Percentiles rank a stretch among this genome's conserved stretches.
Evolutionary conservation across 2,888 invertebrate genomes (phyloP).

Genomic region (Drosophila acutilabella): DNA sequence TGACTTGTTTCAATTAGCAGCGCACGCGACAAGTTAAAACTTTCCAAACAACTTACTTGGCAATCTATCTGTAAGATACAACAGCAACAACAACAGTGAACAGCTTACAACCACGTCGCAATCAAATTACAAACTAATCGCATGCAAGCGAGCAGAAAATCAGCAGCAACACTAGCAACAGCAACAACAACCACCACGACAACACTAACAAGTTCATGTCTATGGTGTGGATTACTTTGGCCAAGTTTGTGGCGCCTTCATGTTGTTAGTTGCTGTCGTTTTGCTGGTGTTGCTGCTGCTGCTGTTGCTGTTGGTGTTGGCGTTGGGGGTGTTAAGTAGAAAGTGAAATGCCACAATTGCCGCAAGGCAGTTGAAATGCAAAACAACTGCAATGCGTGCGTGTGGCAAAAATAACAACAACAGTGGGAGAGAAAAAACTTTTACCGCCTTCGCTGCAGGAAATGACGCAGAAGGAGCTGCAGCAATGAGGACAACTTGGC

Average conservation of each 20-base stretch:
- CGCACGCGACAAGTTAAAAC: slow-evolving; percentile 62
- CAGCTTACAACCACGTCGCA: slow-evolving; percentile 65
- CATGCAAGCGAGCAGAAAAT: slow-evolving; percentile 80
- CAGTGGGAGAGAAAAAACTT: slow-evolving; percentile 46
- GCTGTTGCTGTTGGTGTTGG: slow-evolving; percentile 22
- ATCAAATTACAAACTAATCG: slow-evolving; percentile 83
- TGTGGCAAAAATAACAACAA: slow-evolving; percentile 52
- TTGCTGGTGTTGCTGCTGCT: slow-evolving; percentile 27
- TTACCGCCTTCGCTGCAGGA: slow-evolving; percentile 54
- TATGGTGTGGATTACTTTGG: slow-evolving; percentile 72
- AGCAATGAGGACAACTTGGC: slow-evolving; percentile 56
- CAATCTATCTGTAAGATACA: slow-evolving; percentile 54
- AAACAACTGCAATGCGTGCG: slow-evolving; percentile 81
- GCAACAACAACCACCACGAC: slow-evolving; percentile 27
- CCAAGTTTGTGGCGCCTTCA: slow-evolving; percentile 47
- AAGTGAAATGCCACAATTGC: slow-evolving; percentile 66
- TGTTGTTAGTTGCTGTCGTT: slow-evolving; percentile 14
- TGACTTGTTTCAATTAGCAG: slow-evolving; percentile 76
- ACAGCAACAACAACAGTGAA: slow-evolving; percentile 17
- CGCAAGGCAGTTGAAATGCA: slow-evolving; percentile 62
- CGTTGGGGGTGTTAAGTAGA: slow-evolving; percentile 62
- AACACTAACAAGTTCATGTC: slow-evolving; percentile 53
- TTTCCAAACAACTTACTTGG: slow-evolving; percentile 75
- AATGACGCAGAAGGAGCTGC: slow-evolving; percentile 42
- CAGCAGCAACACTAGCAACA: slow-evolving; percentile 42